A percentile compares a stretch with the other conserved stretches of the same genome.
Evolutionary conservation across 92 coral and sea anemone genomes (phyloP).

Genomic region (Virgularia gustaviana): DNA sequence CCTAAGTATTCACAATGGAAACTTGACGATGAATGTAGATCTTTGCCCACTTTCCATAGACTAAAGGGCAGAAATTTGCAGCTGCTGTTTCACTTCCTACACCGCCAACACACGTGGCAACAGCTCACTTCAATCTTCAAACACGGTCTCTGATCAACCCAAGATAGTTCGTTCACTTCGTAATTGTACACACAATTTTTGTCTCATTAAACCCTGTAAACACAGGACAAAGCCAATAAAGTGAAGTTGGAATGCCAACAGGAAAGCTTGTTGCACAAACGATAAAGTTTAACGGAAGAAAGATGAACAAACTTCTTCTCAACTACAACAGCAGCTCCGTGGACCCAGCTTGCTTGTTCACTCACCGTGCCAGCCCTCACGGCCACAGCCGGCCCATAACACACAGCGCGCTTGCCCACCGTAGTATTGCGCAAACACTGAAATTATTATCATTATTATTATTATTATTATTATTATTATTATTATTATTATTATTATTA

Average conservation of each 20-base stretch:
- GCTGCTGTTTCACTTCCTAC: conserved; percentile 53
- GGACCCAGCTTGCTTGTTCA: not conserved
- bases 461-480: too few relatives aligned
- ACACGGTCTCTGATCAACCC: conserved; percentile 7
- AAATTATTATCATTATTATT: too few relatives aligned
- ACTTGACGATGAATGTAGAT: not conserved
- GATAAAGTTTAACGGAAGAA: too few relatives aligned
- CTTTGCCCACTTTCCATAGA: not conserved
- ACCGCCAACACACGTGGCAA: conserved; percentile 95
- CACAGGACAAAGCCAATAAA: not conserved
- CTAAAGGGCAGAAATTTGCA: conserved; percentile 3
- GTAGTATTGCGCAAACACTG: too few relatives aligned
- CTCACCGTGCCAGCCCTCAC: not conserved
- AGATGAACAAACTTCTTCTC: too few relatives aligned
- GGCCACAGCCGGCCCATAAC: not conserved
- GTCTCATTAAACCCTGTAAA: not conserved
- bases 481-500: too few relatives aligned
- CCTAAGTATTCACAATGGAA: too few relatives aligned
- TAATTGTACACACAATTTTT: not conserved
- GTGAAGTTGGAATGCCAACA: not conserved
- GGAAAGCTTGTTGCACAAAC: conserved; percentile 1
- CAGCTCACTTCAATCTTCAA: conserved; percentile 50
- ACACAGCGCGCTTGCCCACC: too few relatives aligned
- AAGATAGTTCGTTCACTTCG: not conserved
- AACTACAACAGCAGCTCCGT: too few relatives aligned